Percentiles rank a stretch among this genome's conserved stretches.
Conservation (phyloP, 2,888 invertebrate species). For the Acanthosepion pharaonis region DNA sequence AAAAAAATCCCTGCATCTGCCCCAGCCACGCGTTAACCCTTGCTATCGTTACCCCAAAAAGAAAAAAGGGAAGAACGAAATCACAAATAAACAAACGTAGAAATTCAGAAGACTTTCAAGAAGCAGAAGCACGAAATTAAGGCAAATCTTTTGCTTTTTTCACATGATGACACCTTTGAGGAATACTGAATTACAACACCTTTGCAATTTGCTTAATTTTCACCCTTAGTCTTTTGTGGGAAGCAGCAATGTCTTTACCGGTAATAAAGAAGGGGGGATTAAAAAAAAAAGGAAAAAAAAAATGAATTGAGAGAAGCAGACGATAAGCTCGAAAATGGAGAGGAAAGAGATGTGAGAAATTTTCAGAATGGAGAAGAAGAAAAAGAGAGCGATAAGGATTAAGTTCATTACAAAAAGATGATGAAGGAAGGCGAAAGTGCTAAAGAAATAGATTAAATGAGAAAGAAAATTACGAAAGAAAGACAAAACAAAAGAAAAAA, state of each 20-base stretch:
- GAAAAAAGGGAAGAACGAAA: neutral
- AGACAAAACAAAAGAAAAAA: too few species aligned
- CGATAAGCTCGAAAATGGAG: too few species aligned
- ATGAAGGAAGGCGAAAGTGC: neutral
- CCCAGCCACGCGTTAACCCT: neutral
- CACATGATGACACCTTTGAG: neutral
- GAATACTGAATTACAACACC: constrained; percentile 3
- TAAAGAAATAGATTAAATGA: neutral
- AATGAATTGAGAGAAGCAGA: too few species aligned
- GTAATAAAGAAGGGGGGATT: neutral
- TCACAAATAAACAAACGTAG: neutral
- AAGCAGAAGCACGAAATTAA: neutral
- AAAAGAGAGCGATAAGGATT: neutral
- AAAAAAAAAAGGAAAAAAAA: neutral
- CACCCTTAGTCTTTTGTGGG: neutral
- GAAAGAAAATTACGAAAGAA: neutral
- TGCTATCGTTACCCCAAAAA: neutral
- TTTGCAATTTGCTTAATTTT: neutral
- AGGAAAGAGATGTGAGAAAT: too few species aligned
- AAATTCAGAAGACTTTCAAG: neutral
- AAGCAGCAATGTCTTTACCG: neutral
- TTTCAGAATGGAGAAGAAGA: neutral
- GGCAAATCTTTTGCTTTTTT: neutral
- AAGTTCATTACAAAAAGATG: neutral
- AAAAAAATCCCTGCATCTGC: neutral